Percentiles rank a stretch among this genome's conserved stretches.
Evolutionary conservation across 2,797 vertebrate species (phyloP).

Genomic region (Acipenser oxyrinchus): DNA sequence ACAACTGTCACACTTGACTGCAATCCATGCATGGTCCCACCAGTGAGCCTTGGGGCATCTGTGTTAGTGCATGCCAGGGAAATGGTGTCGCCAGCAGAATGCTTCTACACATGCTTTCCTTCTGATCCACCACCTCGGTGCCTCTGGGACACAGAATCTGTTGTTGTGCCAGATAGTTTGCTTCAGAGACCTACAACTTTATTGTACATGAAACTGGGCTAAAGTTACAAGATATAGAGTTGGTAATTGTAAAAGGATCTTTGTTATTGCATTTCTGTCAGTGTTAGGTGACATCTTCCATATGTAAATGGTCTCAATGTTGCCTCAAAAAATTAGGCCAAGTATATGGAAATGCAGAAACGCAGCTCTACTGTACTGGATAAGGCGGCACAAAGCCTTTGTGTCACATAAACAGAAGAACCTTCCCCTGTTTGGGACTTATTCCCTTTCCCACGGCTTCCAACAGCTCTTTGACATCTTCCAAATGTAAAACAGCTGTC

Average conservation of each 20-base stretch:
- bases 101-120: neutral
- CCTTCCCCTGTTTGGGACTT: neutral
- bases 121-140: neutral
- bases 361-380: neutral
- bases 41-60: neutral
- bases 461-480: neutral
- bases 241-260: no score
- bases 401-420: neutral
- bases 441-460: neutral
- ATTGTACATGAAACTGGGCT: no score
- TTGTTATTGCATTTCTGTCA: no score
- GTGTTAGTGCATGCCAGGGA: neutral
- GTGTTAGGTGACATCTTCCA: no score
- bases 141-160: no score
- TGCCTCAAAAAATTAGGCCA: no score
- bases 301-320: no score
- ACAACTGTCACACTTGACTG: neutral
- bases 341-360: no score
- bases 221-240: no score
- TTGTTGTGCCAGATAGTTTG: no score
- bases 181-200: no score
- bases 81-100: neutral
- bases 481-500: neutral
- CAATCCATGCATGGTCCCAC: neutral
- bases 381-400: neutral